These are phyloP conservation scores for Pituophis catenifer DNA, from an alignment of 2,113 vertebrate species.

Conservation along the genomic window DNA sequence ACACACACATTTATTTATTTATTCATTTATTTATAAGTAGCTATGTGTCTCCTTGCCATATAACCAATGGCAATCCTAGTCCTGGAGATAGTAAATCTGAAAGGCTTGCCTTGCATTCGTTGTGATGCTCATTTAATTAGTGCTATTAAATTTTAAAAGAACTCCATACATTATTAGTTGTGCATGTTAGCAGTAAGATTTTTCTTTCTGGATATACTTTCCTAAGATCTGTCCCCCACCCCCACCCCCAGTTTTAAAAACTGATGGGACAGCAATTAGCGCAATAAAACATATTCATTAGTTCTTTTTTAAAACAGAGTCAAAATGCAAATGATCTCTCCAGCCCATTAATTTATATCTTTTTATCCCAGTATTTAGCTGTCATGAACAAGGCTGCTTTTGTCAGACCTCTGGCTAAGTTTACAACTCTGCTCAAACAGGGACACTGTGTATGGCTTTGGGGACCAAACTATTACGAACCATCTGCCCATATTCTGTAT, in stretches of 20 bases:
- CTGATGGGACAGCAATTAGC: not conserved
- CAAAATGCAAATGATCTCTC: constrained; percentile 29
- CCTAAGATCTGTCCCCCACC: not conserved
- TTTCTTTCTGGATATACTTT: not conserved
- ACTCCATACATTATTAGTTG: not conserved
- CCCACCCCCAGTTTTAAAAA: not conserved
- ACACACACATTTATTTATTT: too few species aligned
- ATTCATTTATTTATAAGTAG: not conserved
- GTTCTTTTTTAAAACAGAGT: constrained; percentile 17
- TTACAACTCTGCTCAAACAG: not conserved
- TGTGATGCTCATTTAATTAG: not conserved
- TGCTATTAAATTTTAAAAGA: constrained; percentile 17
- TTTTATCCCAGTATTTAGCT: not conserved
- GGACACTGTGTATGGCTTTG: not conserved
- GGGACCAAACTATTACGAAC: not conserved
- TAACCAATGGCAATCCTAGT: not conserved
- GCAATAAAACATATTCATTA: constrained; percentile 46
- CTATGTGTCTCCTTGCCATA: not conserved
- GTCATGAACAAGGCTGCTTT: not conserved
- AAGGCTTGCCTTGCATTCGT: not conserved
- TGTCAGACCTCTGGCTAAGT: not conserved
- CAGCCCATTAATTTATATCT: constrained; percentile 34
- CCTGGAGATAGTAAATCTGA: not conserved
- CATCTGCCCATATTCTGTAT: not conserved
- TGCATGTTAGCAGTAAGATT: not conserved